Evolutionary conservation across 1,140 invertebrate genomes (phyloP), one percentile per base, ranked within the genome.

Genomic region (Drosophila miranda): DNA sequence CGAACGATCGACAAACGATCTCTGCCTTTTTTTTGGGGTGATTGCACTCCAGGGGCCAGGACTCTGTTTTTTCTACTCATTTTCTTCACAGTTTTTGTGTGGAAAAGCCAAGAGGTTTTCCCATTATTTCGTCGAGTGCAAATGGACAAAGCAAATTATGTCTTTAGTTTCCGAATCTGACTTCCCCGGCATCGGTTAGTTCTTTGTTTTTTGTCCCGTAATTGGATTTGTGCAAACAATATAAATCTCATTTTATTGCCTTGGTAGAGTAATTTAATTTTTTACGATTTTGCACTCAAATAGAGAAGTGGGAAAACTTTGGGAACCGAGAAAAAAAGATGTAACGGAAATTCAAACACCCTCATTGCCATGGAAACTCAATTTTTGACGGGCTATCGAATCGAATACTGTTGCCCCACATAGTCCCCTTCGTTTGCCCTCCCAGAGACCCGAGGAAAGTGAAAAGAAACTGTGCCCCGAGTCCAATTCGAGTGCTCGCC

Each of bases 211-310:
- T 63, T 80, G 57, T 52, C 34, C 61, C 88, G 76, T 87, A 88
- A 89, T 89, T 89, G 75, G 83, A 88, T 83, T 88, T 88, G 74
- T 77, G 75, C 83, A 82, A 83, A 88, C 79, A 88, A 88, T 83
- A 89, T 79, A 88, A 88, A 89, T 83, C 75, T 66, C 64, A 67
- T 88, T 88, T 88, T 88, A 88, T 88, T 88, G 79, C 84, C 60
- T 64, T 52, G 72, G 61, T 76, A 75, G 44, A 72, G 83, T 63
- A 88, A 88, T 88, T 88, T 70, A 88, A 88, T 88, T 88, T 88
- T 88, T 88, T 88, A 88, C 84, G 83, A 88, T 88, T 88, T 88
- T 88, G 83, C 78, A 88, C 83, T 74, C 42, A 61, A 73, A 88
- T 76, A 64, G 49, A 52, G 45, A 46, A 28, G 19, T 38, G 19